Evolutionary conservation across 1,140 invertebrate species (phyloP), one percentile per base, ranked within the genome.

Genomic region (Drosophila parvula): DNA sequence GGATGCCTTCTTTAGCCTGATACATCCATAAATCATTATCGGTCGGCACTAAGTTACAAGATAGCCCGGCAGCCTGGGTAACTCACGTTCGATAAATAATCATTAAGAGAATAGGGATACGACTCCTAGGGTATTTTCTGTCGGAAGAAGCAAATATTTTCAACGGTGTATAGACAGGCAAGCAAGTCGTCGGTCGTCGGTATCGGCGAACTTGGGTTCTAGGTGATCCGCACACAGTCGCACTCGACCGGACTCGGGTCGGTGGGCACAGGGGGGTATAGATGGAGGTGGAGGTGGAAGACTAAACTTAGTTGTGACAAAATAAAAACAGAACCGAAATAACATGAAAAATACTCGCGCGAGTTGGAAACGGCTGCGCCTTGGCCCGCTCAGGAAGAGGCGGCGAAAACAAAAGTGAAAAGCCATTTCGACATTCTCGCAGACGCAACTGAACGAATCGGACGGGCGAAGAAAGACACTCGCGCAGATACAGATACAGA

Each of bases 361-460:
- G 43, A 59, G 67, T 71, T 62, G 40, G 59, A 53, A 65, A 78
- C 75, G 63, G 30, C 69, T 73, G 58, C 65, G 74, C 81, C 69
- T 70, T 76, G 74, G 60, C 58, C 58, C 68, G 74, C 80, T 84
- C 81, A 82, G 65, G 68, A 74, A 73, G 56, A 74, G 56, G 56
- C 38, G 70, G 70, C 65, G 64, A 86, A 88, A 88, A 82, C 70
- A 77, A 74, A 65, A 74, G 64, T 70, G 82, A 78, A 78, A 78
- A 78, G 41, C 41, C 59, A 61, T 71, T 86, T 79, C 71, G 75
- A 76, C 79, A 89, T 88, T 88, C 83, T 88, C 84, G 76, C 76
- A 55, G 78, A 81, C 73, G 65, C 70, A 58, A 61, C 65, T 65
- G 70, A 79, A 70, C 84, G 76, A 77, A 80, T 68, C 83, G 83